Conservation (phyloP, 2,797 vertebrate genomes). For the Spheniscus humboldti region DNA sequence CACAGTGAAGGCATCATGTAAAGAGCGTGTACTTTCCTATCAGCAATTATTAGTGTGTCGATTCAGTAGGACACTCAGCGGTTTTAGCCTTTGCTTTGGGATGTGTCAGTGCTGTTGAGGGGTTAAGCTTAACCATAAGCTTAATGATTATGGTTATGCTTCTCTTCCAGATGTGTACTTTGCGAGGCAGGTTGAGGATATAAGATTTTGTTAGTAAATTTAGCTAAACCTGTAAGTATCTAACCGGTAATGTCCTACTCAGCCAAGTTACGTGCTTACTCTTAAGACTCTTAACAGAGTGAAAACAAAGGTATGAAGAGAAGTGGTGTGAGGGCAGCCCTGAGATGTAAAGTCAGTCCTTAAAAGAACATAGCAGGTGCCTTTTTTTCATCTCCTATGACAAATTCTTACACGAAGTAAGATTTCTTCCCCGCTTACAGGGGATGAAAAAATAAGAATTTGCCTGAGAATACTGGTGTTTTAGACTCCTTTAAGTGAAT, state of each 20-base stretch:
- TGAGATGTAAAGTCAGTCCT: not conserved
- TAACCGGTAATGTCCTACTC: not conserved
- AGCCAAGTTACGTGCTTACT: not conserved
- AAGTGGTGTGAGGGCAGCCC: not conserved
- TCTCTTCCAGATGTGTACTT: not conserved
- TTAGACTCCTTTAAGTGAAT: not conserved
- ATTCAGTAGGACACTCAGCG: not conserved
- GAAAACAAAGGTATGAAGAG: not conserved
- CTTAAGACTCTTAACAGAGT: not conserved
- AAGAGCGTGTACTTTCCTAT: not conserved
- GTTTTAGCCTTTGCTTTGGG: not conserved
- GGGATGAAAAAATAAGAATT: not conserved
- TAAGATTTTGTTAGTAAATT: not conserved
- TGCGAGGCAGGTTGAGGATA: not conserved
- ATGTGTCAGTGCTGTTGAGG: not conserved
- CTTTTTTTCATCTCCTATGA: not conserved
- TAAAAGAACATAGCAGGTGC: not conserved
- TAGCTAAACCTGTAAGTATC: not conserved
- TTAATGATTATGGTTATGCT: not conserved
- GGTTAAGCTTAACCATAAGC: not conserved
- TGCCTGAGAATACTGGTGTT: not conserved
- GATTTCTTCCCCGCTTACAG: not conserved
- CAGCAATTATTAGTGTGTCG: not conserved
- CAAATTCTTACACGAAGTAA: not conserved
- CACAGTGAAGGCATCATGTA: not conserved